phyloP scores from a whole-genome alignment of 2,888 invertebrate genomes.

The Ochropleura plecta region DNA sequence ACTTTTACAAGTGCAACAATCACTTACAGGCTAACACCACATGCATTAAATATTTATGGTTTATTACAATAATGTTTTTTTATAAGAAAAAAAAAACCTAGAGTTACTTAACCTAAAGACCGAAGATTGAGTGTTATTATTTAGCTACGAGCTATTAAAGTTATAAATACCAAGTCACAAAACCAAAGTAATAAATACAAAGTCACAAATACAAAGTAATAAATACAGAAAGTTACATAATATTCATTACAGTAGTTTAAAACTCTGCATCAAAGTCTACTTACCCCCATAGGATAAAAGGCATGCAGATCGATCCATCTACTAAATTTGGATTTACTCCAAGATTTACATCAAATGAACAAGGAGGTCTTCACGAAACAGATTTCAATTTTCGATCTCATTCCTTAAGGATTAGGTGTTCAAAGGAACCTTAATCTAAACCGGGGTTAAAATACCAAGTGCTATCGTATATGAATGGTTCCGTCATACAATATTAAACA shows the following conservation, averaged over 20 bases:
- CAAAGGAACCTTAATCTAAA: constrained; percentile 69
- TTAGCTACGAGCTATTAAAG: too few species aligned
- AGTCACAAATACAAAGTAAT: too few species aligned
- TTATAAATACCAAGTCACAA: too few species aligned
- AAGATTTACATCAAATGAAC: constrained; percentile 38
- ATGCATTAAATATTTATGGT: too few species aligned
- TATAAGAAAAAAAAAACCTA: too few species aligned
- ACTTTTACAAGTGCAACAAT: too few species aligned
- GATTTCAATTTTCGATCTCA: constrained; percentile 57
- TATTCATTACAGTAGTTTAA: not conserved
- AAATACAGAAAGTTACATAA: too few species aligned
- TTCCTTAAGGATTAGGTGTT: constrained; percentile 67
- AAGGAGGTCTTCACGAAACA: constrained; percentile 23
- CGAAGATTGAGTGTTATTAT: too few species aligned
- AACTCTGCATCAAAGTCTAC: constrained; percentile 7
- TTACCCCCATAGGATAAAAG: constrained; percentile 16
- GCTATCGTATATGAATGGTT: not conserved
- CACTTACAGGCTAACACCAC: too few species aligned
- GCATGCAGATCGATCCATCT: constrained; percentile 14
- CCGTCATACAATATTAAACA: not conserved
- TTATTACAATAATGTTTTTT: too few species aligned
- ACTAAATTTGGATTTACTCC: constrained; percentile 30
- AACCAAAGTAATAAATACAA: too few species aligned
- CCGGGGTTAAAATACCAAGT: constrained; percentile 63
- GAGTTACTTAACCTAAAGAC: too few species aligned